phyloP scores from a whole-genome alignment of 2,888 invertebrate genomes.

The Nebria brevicollis region DNA sequence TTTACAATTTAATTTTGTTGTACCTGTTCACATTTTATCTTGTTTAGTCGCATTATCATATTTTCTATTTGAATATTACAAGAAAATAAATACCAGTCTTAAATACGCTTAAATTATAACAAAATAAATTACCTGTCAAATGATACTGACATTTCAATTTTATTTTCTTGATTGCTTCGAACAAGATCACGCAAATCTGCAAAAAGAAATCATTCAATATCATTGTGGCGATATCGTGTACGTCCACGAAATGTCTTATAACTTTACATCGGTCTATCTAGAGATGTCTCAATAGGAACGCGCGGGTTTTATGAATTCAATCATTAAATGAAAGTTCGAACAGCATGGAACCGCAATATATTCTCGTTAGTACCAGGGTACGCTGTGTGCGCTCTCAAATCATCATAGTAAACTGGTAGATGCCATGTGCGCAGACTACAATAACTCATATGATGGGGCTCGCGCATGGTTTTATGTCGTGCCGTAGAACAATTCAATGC shows the following conservation, averaged over 20 bases:
- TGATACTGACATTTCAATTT: not conserved
- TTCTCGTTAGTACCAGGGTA: slow-evolving; percentile 32
- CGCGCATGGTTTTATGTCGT: slow-evolving; percentile 17
- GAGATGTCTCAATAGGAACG: slow-evolving; percentile 24
- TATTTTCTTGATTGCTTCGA: not conserved
- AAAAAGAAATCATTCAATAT: not conserved
- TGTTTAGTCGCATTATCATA: too few species aligned
- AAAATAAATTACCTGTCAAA: not conserved
- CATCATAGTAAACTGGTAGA: slow-evolving; percentile 5
- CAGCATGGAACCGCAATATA: slow-evolving; percentile 30
- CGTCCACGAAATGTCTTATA: slow-evolving; percentile 2
- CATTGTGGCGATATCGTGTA: not conserved
- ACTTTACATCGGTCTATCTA: not conserved
- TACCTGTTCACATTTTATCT: too few species aligned
- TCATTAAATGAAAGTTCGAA: slow-evolving; percentile 23
- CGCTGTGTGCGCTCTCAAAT: not conserved
- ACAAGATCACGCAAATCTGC: not conserved
- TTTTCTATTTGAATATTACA: not conserved
- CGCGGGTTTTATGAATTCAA: slow-evolving; percentile 27
- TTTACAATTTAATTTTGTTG: too few species aligned
- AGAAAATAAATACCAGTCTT: not conserved
- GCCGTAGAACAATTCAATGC: slow-evolving; percentile 17
- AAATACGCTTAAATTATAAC: not conserved
- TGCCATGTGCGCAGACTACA: slow-evolving; percentile 8
- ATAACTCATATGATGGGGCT: not conserved